Conservation (phyloP, 2,113 vertebrate genomes). For the Zingel zingel region DNA sequence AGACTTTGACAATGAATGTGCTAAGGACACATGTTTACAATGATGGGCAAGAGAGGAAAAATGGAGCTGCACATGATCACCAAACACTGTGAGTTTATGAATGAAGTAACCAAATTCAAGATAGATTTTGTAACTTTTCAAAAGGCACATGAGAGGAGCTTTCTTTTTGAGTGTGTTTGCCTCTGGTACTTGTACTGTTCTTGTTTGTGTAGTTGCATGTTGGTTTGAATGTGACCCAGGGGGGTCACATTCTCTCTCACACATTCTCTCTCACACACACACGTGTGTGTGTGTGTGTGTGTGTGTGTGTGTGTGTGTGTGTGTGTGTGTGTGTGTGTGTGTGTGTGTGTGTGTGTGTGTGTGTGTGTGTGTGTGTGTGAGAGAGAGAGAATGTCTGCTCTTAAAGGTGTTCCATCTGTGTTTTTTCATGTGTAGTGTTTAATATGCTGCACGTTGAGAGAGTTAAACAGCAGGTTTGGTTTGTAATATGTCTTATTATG, state of each 20-base stretch:
- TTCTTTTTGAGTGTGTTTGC: neutral
- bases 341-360: no score
- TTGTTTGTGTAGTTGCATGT: constrained; percentile 9
- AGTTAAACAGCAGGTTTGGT: neutral
- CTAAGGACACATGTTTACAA: constrained; percentile 80
- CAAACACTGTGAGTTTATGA: constrained; percentile 54
- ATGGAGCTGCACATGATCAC: constrained; percentile 46
- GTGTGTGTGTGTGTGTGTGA: no score
- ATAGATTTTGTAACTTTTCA: neutral
- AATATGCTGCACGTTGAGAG: neutral
- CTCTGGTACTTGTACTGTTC: neutral
- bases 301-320: no score
- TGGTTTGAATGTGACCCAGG: constrained; percentile 35
- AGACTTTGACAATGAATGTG: constrained; percentile 67
- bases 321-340: neutral
- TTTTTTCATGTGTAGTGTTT: neutral
- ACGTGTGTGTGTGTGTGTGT: neutral
- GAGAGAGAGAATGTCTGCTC: neutral
- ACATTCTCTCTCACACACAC: no score
- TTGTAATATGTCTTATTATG: constrained; percentile 5
- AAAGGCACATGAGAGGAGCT: neutral
- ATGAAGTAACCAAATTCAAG: constrained; percentile 6
- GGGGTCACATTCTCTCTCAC: no score
- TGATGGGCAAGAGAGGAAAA: constrained; percentile 51
- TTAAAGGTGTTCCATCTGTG: neutral